Conservation (phyloP, 2,888 invertebrate species). For the Ganaspis brasiliensis region DNA sequence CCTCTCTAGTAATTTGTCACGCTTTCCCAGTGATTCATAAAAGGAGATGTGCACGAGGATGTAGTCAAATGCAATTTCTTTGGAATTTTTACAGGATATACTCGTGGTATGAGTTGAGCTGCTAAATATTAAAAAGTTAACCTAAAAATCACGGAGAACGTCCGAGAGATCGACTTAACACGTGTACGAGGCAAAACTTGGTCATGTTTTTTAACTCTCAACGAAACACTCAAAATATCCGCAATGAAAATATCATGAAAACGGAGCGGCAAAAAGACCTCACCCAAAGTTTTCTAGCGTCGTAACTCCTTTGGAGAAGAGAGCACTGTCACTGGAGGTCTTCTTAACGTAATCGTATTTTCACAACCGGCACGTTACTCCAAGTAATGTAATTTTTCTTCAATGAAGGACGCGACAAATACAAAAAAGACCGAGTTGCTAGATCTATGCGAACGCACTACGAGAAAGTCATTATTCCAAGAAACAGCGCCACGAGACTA, state of each 20-base stretch:
- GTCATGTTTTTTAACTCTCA: conserved; percentile 31
- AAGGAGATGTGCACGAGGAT: conserved; percentile 38
- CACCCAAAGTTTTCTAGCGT: conserved; percentile 72
- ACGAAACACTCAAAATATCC: conserved; percentile 30
- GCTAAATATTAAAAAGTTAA: conserved; percentile 44
- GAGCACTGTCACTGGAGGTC: conserved; percentile 65
- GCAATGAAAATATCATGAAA: conserved; percentile 29
- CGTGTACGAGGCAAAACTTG: conserved; percentile 14
- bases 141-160: conserved; percentile 32
- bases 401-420: conserved; percentile 56
- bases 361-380: conserved; percentile 47
- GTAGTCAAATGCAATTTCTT: conserved; percentile 31
- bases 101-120: conserved; percentile 3
- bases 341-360: conserved; percentile 49
- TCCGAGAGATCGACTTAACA: conserved; percentile 1
- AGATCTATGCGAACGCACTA: conserved; percentile 63
- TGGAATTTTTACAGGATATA: conserved; percentile 17
- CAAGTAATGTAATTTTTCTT: conserved; percentile 50
- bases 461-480: conserved; percentile 59
- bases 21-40: conserved; percentile 39
- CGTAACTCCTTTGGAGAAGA: conserved; percentile 65
- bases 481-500: conserved; percentile 66
- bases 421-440: conserved; percentile 66
- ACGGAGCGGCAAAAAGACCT: conserved; percentile 53
- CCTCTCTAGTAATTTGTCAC: conserved; percentile 33